phyloP scores from a whole-genome alignment of 2,888 invertebrate species.

The Cosmia pyralina region DNA sequence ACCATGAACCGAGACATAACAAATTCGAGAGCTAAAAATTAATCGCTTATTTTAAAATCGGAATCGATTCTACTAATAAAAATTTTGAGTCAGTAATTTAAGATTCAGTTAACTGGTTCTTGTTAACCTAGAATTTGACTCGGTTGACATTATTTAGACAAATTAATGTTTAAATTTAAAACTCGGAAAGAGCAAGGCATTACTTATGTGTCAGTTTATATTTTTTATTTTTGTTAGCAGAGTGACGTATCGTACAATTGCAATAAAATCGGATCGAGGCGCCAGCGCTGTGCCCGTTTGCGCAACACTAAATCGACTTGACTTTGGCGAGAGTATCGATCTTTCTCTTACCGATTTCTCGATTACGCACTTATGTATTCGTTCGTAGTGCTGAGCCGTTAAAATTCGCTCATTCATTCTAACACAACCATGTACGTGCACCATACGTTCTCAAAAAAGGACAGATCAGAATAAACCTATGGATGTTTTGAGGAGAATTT shows the following conservation, averaged over 20 bases:
- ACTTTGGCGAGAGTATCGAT: conserved; percentile 74
- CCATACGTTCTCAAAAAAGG: no score
- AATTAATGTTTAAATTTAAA: conserved; percentile 23
- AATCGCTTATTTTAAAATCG: conserved; percentile 2
- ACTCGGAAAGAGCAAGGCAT: not conserved
- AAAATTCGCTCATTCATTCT: conserved; percentile 6
- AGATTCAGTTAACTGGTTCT: not conserved
- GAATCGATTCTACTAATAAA: conserved; percentile 5
- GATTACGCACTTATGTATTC: conserved; percentile 67
- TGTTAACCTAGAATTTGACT: conserved; percentile 8
- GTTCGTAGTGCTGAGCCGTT: conserved; percentile 14
- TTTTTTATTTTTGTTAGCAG: not conserved
- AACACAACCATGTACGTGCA: no score
- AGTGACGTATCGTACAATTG: conserved; percentile 5
- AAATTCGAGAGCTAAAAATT: no score
- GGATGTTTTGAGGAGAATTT: no score
- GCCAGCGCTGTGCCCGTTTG: conserved; percentile 40
- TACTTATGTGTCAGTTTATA: not conserved
- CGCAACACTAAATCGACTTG: conserved; percentile 67
- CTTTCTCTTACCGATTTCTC: conserved; percentile 78
- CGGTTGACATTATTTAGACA: conserved; percentile 10
- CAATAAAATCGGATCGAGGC: conserved; percentile 25
- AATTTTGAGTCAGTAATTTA: not conserved
- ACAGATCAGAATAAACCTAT: no score
- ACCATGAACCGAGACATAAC: not conserved